Evolutionary conservation across 1,140 invertebrate genomes (phyloP), one percentile per base, ranked within the genome.

Genomic region (Trichogramma pretiosum): DNA sequence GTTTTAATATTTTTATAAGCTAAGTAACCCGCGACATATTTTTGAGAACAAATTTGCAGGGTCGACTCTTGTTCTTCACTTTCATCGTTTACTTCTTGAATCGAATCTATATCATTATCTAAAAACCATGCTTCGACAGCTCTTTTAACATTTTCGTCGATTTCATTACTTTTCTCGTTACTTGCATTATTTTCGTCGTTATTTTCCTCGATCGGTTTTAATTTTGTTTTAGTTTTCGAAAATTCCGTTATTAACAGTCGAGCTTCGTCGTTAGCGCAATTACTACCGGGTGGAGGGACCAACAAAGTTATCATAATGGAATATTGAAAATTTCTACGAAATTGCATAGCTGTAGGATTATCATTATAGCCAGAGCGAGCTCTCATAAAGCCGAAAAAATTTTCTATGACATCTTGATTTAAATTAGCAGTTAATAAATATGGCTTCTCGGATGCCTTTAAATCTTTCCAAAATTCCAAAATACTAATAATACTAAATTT

Each of bases 401-500:
- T 57, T 47, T 57, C 50, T 14, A 57, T n/a, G 0, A 48, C 41
- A 45, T 57, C 56, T 33, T 57, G 56, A 54, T 57, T 53, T 34
- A 51, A 46, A 13, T 45, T 34, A 14, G 48, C 49, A 5, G 48
- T 53, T 18, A 57, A 41, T 8, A 55, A 42, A 39, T 55, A 55
- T 13, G 23, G 42, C 11, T 32, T 22, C 16, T 37, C 37, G 21
- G 50, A 46, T 14, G 1, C 5, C 18, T 34, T 44, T 10, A 57
- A 13, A 0, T 45, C 53, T 24, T 54, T 28, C 50, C 52, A 54
- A 7, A 50, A 39, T 17, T 21, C 8, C 18, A 54, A 33, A 17
- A 52, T 23, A 30, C 28, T 42, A 24, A 45, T 53, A 19, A 57
- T 40, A 18, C 51, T 50, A 24, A 55, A 39, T 26, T 18, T 14